phyloP scores from a whole-genome alignment of 2,888 invertebrate genomes.

The Pristionchus entomophagus region DNA sequence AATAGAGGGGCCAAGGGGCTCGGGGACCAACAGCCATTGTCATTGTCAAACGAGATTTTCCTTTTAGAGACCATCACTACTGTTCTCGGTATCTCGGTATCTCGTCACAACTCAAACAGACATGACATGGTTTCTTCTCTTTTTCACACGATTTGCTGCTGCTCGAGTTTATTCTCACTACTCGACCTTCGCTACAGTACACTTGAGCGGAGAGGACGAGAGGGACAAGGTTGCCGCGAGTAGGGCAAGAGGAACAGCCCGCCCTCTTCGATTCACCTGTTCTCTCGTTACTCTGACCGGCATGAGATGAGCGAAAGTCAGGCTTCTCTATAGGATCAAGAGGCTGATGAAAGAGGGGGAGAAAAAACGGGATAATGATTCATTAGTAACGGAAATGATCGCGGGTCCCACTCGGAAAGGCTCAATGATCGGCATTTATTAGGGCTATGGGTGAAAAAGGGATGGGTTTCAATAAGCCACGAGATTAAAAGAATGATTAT shows the following conservation, averaged over 20 bases:
- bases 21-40: background rate
- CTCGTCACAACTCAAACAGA: slow-evolving; percentile 1
- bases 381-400: background rate
- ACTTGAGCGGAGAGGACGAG: background rate
- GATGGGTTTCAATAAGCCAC: too few relatives aligned
- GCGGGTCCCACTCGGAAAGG: background rate
- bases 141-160: background rate
- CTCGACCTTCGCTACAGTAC: slow-evolving; percentile 32
- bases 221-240: background rate
- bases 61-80: background rate
- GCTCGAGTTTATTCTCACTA: background rate
- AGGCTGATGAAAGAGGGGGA: background rate
- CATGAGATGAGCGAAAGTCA: background rate
- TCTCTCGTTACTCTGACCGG: background rate
- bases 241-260: background rate
- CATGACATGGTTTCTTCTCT: slow-evolving; percentile 21
- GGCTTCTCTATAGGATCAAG: too few relatives aligned
- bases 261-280: background rate
- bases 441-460: too few relatives aligned
- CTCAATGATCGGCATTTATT: background rate
- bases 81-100: background rate
- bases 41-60: background rate
- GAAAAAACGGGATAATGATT: slow-evolving; percentile 1
- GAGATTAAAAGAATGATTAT: too few relatives aligned
- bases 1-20: background rate